phyloP scores from a whole-genome alignment of 2,888 invertebrate species.

The Bembecia ichneumoniformis region DNA sequence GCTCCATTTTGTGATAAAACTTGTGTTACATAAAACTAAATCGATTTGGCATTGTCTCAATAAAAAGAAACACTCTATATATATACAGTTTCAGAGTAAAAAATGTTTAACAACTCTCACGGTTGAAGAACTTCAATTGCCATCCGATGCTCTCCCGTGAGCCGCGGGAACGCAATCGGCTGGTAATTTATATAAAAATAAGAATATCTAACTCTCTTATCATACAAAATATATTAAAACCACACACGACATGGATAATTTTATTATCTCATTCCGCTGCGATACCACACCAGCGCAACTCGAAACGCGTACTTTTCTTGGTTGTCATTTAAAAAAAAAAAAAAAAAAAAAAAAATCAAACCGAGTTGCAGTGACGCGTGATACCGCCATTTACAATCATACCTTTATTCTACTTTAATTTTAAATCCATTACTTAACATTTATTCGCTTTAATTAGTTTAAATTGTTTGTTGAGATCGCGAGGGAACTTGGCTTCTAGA shows the following conservation, averaged over 20 bases:
- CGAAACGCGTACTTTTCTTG: background rate
- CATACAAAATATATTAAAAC: slow-evolving; percentile 13
- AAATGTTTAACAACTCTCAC: too few relatives aligned
- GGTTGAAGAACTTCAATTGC: slow-evolving; percentile 4
- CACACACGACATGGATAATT: slow-evolving; percentile 1
- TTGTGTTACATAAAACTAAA: background rate
- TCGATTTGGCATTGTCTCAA: background rate
- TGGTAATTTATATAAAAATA: slow-evolving; percentile 40
- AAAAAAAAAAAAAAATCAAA: too few relatives aligned
- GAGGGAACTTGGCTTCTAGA: too few relatives aligned
- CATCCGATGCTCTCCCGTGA: slow-evolving; percentile 26
- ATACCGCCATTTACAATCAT: slow-evolving; percentile 8
- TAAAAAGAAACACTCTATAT: too few relatives aligned
- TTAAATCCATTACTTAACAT: too few relatives aligned
- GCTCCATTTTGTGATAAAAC: too few relatives aligned
- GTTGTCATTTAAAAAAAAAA: too few relatives aligned
- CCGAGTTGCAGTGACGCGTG: slow-evolving; percentile 9
- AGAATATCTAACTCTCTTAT: slow-evolving; percentile 16
- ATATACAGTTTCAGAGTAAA: too few relatives aligned
- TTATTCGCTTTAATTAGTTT: too few relatives aligned
- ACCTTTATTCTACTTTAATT: too few relatives aligned
- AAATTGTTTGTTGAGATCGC: too few relatives aligned
- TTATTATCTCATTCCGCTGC: slow-evolving; percentile 20
- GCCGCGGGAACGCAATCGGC: slow-evolving; percentile 31
- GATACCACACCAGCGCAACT: slow-evolving; percentile 21